Evolutionary conservation across 2,113 vertebrate genomes (phyloP), one percentile per base, ranked within the genome.

Genomic region (Lethenteron reissneri): DNA sequence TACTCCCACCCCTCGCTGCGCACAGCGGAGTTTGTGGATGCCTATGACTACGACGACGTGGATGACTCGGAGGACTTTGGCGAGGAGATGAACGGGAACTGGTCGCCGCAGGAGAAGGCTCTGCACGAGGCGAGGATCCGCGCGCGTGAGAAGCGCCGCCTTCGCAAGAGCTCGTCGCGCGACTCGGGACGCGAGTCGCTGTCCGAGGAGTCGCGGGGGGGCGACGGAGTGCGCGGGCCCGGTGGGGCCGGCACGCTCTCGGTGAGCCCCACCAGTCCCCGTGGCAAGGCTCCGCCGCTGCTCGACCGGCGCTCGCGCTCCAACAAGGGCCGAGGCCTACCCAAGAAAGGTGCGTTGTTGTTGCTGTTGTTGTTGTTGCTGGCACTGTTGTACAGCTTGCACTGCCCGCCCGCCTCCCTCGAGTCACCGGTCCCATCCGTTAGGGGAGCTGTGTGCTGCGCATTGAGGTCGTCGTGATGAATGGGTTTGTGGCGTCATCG

Each of bases 101-200:
- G 87, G 87, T 80, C 84, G 6, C 84, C 84, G 5, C 85, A 86
- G 78, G 87, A 89, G 78, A 81, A 87, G 3, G 87, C 81, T 69
- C 83, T 97, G 80, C 88, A 87, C 1, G 94, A 99, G 81, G 94
- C 90, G 41, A 88, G 85, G 76, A 84, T 95, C 74, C 89, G 94
- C 75, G 92, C 92, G 62, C 95, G 89, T 78, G 90, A 88, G 75
- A 95, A 94, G 80, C 83, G 92, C 60, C 81, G 88, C 58, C 79
- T 97, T 76, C 83, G 92, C 72, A 97, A 97, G 82, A 95, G 86
- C 80, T 97, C 92, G 6, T 97, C 92, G 57, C 80, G 89, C 78
- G 92, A 97, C 82, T 96, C 92, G 11, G 92, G 92, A 71, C 80
- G 92, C 75, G 92, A 97, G 78, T 97, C 92, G 0, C 85, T 97